phyloP scores from a whole-genome alignment of 2,888 invertebrate genomes.

The Lasioglossum leucozonium region DNA sequence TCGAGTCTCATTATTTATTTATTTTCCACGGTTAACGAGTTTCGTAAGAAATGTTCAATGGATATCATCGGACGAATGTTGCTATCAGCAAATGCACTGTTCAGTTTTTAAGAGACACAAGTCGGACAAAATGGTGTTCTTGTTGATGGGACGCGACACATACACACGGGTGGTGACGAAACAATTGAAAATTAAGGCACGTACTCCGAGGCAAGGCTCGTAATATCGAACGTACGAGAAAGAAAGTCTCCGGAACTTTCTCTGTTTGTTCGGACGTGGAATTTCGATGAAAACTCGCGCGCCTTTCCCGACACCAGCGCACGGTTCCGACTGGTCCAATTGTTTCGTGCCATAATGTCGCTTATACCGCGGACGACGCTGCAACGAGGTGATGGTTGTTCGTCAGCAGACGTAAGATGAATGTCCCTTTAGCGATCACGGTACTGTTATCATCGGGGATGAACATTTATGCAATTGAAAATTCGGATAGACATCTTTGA shows the following conservation, averaged over 20 bases:
- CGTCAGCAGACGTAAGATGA: not conserved
- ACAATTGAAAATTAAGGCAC: slow-evolving; percentile 70
- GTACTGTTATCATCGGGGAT: not conserved
- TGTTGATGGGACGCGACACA: slow-evolving; percentile 8
- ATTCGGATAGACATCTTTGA: not conserved
- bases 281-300: slow-evolving; percentile 66
- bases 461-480: not conserved
- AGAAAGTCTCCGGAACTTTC: slow-evolving; percentile 69
- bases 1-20: slow-evolving; percentile 31
- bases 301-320: not conserved
- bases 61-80: not conserved
- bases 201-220: slow-evolving; percentile 40
- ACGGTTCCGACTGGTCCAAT: slow-evolving; percentile 14
- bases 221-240: slow-evolving; percentile 51
- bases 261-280: slow-evolving; percentile 57
- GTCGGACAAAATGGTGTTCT: not conserved
- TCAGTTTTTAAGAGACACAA: not conserved
- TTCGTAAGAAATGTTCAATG: not conserved
- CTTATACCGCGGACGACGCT: not conserved
- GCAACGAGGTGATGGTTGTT: not conserved
- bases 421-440: not conserved
- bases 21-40: slow-evolving; percentile 12
- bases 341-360: not conserved
- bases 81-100: not conserved
- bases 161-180: slow-evolving; percentile 1